Base-by-base conservation (phyloP, 2,888 invertebrate genomes). In the Caenorhabditis doughertyi region DNA sequence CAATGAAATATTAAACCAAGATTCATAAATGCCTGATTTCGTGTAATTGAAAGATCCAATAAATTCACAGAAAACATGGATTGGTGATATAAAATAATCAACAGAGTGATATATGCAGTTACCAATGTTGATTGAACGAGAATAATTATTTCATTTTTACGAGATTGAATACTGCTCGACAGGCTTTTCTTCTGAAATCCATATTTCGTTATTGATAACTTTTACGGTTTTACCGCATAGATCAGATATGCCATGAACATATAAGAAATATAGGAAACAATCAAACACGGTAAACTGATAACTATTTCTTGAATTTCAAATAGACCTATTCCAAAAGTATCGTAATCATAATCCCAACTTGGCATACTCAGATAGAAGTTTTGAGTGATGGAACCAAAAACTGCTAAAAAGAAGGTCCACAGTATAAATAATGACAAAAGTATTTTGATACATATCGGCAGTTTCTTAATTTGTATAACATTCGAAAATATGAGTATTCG, bases 51-150 rank as follows among this genome's bases (percentile, higher is more conserved):
- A n/a, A 65, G 21, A 25, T 65, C 65, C 2, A 65, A 23, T 2
- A 60, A 25, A 21, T 25, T 16, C 23, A 1, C 2, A 23, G 39
- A n/a, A 8, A 60, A 42, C 23, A 60, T 8, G 0, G 25, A 1
- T 11, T 3, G 4, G 25, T 60, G 60, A 11, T 16, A 60, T 4
- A 39, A 4, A 47, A 29, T 4, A 3, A 64, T n/a, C 29, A 49
- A 9, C 1, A 49, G 2, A 4, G 72, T 62, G 0, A 27, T 25
- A 13, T 72, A 72, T 7, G 42, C 5, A 13, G 62, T 62, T 0
- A 62, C 27, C 18, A 72, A 51, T 0, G 72, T 53, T n/a, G 51
- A 72, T 49, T 72, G 72, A 7, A 42, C 7, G 18, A 62, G 13
- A 13, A 72, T 72, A 0, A 21, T 9, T 4, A 72, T 49, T 47